Base-by-base conservation (phyloP, 2,113 vertebrate species). In the Meles meles region DNA sequence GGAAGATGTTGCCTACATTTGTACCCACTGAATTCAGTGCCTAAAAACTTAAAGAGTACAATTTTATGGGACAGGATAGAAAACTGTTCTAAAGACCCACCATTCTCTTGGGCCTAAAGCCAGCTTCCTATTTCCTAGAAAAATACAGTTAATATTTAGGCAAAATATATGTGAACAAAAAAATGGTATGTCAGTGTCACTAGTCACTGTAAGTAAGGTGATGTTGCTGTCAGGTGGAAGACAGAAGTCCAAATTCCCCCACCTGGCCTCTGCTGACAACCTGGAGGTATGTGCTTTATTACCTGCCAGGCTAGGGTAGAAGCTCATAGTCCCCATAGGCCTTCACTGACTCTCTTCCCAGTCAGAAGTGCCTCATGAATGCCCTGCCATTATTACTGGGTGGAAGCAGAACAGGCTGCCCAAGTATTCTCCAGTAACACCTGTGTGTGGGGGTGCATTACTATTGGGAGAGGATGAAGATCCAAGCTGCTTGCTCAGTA, bases 91-190 rank as follows among this genome's bases (percentile, higher is more conserved):
- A 27, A 67, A 83, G 27, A 34, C 37, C 20, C 61, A 29, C 49
- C 4, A 17, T 88, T n/a, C 23, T 72, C 34, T 67, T 74, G 42
- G 9, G 7, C 76, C 82, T 84, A 80, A 79, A 89, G 88, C 37
- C 1, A 67, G n/a, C 34, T 87, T 83, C 18, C 31, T 86, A 15
- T 63, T 92, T 71, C 65, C 84, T 89, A 31, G 25, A 69, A 92
- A 93, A 74, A 71, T 80, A 88, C 20, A 57, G 31, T 31, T 95
- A 84, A 84, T 90, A 84, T 34, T 92, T 96, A 93, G 89, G 57
- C 84, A 86, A 81, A 89, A 65, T 57, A 79, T 59, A 42, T 59
- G 74, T 93, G 42, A 90, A 69, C 27, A 18, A 80, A 90, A 0
- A n/a, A 88, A 72, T 72, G 31, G 44, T 52, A 74, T 55, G 47